These are phyloP conservation scores for Psilopsiagon aurifrons DNA, from an alignment of 2,113 vertebrate genomes.

Conservation along the genomic window DNA sequence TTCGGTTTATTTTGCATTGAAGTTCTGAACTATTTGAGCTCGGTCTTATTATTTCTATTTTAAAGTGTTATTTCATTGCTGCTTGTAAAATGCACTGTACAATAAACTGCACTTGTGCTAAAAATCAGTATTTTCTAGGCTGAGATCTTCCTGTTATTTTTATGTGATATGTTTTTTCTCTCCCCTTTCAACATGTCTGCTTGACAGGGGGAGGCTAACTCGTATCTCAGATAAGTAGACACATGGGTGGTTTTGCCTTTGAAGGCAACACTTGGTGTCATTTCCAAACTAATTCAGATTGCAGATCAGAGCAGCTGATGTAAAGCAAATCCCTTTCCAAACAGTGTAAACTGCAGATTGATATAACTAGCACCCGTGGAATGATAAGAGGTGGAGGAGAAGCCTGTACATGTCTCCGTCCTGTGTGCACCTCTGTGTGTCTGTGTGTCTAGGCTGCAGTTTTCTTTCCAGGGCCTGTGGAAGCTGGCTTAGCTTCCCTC, in stretches of 20 bases:
- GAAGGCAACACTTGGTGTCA: neutral
- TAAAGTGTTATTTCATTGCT: neutral
- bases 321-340: neutral
- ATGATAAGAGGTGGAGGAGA: neutral
- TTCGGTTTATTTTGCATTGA: neutral
- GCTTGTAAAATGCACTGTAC: neutral
- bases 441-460: accelerated
- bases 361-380: neutral
- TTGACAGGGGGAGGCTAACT: conserved; percentile 12
- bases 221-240: neutral
- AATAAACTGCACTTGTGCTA: neutral
- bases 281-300: neutral
- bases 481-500: neutral
- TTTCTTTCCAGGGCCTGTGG: neutral
- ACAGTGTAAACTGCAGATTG: too few relatives aligned
- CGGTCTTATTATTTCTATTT: neutral
- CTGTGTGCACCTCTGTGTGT: accelerated
- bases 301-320: neutral
- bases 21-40: neutral
- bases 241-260: neutral
- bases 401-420: accelerated
- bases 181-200: neutral
- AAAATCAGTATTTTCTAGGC: neutral
- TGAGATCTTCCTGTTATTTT: neutral
- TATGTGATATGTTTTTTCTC: neutral